These are phyloP conservation scores for Hypena proboscidalis DNA, from an alignment of 2,888 invertebrate species.

Conservation along the genomic window DNA sequence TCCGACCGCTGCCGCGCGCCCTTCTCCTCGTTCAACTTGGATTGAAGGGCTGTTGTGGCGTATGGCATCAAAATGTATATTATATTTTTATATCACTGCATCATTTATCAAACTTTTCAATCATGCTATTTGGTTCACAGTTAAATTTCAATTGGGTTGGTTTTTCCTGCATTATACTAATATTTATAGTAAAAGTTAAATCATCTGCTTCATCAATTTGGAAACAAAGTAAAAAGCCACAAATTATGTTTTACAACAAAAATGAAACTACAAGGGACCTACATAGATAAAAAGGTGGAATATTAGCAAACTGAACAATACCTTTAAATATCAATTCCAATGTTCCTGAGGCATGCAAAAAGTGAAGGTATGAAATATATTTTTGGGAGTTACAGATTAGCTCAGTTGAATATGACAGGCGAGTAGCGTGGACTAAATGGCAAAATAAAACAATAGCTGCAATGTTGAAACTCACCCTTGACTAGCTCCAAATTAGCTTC, in stretches of 20 bases:
- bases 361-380: slow-evolving; percentile 71
- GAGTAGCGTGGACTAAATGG: slow-evolving; percentile 54
- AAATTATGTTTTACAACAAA: slow-evolving; percentile 11
- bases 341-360: slow-evolving; percentile 87
- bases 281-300: slow-evolving; percentile 38
- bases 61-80: slow-evolving; percentile 13
- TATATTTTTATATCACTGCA: not conserved
- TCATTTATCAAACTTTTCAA: not conserved
- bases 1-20: slow-evolving; percentile 94
- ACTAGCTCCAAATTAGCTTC: slow-evolving; percentile 97
- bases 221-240: slow-evolving; percentile 18
- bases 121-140: not conserved
- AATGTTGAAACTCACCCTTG: slow-evolving; percentile 87
- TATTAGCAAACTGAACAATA: slow-evolving; percentile 82
- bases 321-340: slow-evolving; percentile 89
- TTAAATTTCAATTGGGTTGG: no score
- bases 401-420: slow-evolving; percentile 55
- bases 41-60: slow-evolving; percentile 90
- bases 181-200: no score
- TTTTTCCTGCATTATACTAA: no score
- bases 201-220: slow-evolving; percentile 1
- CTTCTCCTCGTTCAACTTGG: slow-evolving; percentile 96
- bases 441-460: slow-evolving; percentile 20
- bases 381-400: slow-evolving; percentile 56
- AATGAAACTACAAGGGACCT: slow-evolving; percentile 33